A percentile compares a stretch with the other conserved stretches of the same genome.
Evolutionary conservation across 2,797 vertebrate genomes (phyloP).

Genomic region (Parauchenoglanis punctatus): DNA sequence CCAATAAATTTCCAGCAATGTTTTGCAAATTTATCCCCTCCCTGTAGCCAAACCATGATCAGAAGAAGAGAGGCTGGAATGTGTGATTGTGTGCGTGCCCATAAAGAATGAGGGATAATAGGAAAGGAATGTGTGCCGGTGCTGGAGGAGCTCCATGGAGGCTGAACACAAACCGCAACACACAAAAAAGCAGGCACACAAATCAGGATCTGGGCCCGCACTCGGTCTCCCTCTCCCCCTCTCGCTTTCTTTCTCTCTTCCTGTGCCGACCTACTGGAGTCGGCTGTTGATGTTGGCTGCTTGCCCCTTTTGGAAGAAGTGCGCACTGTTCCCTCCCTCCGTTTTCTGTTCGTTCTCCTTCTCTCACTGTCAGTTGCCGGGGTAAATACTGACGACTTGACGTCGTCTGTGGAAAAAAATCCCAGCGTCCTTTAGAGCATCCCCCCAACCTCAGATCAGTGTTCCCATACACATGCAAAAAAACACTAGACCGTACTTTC

Average conservation of each 20-base stretch:
- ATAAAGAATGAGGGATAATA: constrained; percentile 76
- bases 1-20: constrained; percentile 28
- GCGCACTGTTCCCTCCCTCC: constrained; percentile 43
- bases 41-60: constrained; percentile 57
- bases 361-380: constrained; percentile 65
- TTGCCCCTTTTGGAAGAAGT: constrained; percentile 80
- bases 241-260: constrained; percentile 73
- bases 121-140: constrained; percentile 72
- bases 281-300: constrained; percentile 90
- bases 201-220: constrained; percentile 82
- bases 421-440: constrained; percentile 12
- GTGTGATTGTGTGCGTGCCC: constrained; percentile 63
- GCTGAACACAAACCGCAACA: constrained; percentile 77
- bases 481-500: constrained; percentile 3
- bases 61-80: constrained; percentile 40
- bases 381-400: constrained; percentile 85
- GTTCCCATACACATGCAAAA: constrained; percentile 24
- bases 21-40: constrained; percentile 21
- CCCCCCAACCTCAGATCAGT: neutral
- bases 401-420: constrained; percentile 76
- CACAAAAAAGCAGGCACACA: constrained; percentile 77
- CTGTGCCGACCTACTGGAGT: constrained; percentile 95
- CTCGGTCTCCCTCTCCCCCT: constrained; percentile 66
- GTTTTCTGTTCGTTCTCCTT: constrained; percentile 31
- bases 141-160: constrained; percentile 78